A percentile compares a stretch with the other conserved stretches of the same genome.
phyloP scores from a whole-genome alignment of 2,113 vertebrate genomes.

The Psilopsiagon aurifrons region DNA sequence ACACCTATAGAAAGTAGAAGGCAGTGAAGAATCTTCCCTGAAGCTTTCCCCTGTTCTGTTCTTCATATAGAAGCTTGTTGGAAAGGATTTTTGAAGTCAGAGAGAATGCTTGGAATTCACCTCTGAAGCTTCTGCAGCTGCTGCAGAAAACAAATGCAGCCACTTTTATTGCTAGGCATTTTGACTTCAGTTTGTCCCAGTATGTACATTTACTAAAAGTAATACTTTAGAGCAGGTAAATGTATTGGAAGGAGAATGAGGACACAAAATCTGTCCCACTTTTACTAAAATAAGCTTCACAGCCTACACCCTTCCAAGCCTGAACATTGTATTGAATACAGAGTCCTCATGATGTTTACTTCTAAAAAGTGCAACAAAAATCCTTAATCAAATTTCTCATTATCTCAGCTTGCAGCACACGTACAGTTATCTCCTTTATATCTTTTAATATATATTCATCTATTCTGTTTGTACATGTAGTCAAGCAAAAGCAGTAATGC shows the following conservation, averaged over 20 bases:
- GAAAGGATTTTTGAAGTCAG: neutral
- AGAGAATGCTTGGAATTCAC: neutral
- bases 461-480: neutral
- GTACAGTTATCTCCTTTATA: neutral
- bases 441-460: conserved; percentile 46
- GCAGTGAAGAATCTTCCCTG: neutral
- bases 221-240: neutral
- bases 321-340: neutral
- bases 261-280: neutral
- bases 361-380: neutral
- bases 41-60: neutral
- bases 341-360: neutral
- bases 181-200: neutral
- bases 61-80: neutral
- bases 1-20: neutral
- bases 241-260: neutral
- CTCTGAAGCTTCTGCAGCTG: neutral
- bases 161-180: neutral
- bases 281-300: neutral
- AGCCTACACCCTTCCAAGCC: neutral
- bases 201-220: neutral
- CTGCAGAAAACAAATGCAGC: neutral
- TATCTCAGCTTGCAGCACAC: neutral
- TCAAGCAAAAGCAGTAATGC: neutral
- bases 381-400: neutral